Evolutionary conservation across 1,140 invertebrate genomes (phyloP), one percentile per base, ranked within the genome.

Genomic region (Asbolus verrucosus): DNA sequence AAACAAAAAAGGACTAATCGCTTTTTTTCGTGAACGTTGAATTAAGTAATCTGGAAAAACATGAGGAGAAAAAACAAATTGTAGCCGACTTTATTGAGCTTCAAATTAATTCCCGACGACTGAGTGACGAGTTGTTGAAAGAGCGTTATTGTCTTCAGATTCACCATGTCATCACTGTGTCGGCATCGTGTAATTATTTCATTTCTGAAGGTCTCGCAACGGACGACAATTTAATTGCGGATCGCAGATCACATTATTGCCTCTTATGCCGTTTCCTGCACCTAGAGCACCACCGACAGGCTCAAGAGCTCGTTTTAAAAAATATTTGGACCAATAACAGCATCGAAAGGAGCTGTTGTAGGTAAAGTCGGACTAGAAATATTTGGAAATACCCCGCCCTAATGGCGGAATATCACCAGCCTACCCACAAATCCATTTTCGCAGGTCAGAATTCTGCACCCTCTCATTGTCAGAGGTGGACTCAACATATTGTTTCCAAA

Each of bases 161-260:
- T 54, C 11, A 27, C n/a, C 46, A 54, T 54, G 19, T 50, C 43
- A 50, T 50, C 43, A 50, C 16, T 50, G 18, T 19, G 33, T 36
- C 33, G 33, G 33, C 11, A 36, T 36, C 33, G 19, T 19, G 46
- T 54, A 24, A 54, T 54, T 54, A 54, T 24, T 54, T 54, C 14
- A 54, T 54, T 27, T 54, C 46, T 54, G 46, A 54, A 54, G 46
- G 46, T 27, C 46, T 54, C 27, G 46, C 27, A 54, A 54, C 46
- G 46, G 46, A 27, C 21, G 27, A 30, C 6, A 13, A 6, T 24
- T 19, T 54, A 54, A 54, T 54, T 24, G 46, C 46, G 27, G 19
- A 54, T 54, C 46, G 18, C n/a, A n/a, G n/a, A n/a, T n/a, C n/a
- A n/a, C n/a, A n/a, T n/a, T n/a, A n/a, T n/a, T n/a, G n/a, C n/a